Evolutionary conservation across 35 echinoderm and acorn worm genomes (phyloP), one percentile per base, ranked within the genome.

Genomic region (Eucidaris tribuloides): DNA sequence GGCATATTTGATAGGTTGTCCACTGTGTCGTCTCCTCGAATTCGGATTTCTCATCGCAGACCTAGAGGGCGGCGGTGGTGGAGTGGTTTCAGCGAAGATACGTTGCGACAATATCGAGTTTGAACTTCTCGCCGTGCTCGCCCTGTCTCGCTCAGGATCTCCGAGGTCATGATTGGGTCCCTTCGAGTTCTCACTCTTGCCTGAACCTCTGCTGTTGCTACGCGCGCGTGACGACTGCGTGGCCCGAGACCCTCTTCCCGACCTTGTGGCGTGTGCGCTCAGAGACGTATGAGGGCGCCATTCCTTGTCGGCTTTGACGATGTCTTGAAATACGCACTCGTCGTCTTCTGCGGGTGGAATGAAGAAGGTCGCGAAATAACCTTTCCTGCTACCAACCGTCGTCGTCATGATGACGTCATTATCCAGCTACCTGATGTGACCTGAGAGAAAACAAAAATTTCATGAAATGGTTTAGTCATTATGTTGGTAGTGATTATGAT

Each of bases 281-380:
- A 74, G 68, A 14, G 68, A 74, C 14, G 68, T 74, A 41, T 44
- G 35, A 42, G 68, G 68, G 44, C 68, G 68, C 68, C 68, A 74
- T 41, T 74, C 68, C 35, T 74, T 74, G 15, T 74, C 68, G 68
- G 36, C 25, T 22, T 74, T 74, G 68, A 74, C 40, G 3, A 74
- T 74, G 68, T 74, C 68, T 24, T 74, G 68, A 40, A 74, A 74
- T 33, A 74, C 68, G 9, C 68, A 74, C 30, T 74, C 68, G n/a
- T 74, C 68, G 28, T 74, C 68, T 7, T 38, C 68, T 14, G 68
- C 68, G 1, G 68, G 68, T 17, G 68, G 68, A 36, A 74, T 74
- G 38, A 74, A 74, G 68, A 74, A 74, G 35, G 68, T 74, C 7
- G 68, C 68, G 68, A 74, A 74, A 40, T 74, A 74, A 40, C 68